These are phyloP conservation scores for Xenus cinereus DNA, from an alignment of 2,113 vertebrate species.

Conservation along the genomic window DNA sequence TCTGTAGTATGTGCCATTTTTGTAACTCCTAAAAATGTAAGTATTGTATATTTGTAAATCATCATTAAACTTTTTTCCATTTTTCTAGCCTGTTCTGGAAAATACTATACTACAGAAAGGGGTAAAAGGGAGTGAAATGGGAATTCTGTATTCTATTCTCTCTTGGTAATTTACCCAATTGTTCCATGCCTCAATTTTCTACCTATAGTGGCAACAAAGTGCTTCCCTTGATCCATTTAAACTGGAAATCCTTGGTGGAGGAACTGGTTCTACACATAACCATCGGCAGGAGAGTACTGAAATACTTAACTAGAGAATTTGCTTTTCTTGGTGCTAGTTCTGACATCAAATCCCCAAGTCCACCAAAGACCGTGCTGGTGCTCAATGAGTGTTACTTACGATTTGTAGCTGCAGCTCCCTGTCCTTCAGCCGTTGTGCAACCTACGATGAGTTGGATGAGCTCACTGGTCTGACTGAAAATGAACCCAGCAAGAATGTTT, in stretches of 20 bases:
- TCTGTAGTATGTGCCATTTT: not conserved
- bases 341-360: not conserved
- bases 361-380: fast-evolving
- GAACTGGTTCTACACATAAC: not conserved
- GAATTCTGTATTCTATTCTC: not conserved
- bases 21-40: conserved; percentile 47
- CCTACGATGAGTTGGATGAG: not conserved
- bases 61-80: conserved; percentile 43
- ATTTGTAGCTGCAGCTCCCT: not conserved
- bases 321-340: not conserved
- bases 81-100: not conserved
- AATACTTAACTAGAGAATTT: not conserved
- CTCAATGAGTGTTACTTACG: fast-evolving
- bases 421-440: not conserved
- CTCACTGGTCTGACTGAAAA: not conserved
- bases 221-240: not conserved
- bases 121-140: not conserved
- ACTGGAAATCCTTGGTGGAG: not conserved
- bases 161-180: not conserved
- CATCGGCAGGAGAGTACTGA: not conserved
- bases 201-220: not conserved
- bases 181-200: not conserved
- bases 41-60: conserved; percentile 65
- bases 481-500: not conserved
- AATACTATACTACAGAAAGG: not conserved